Base-by-base conservation (phyloP, 2,888 invertebrate genomes). In the Synergus japonicus region DNA sequence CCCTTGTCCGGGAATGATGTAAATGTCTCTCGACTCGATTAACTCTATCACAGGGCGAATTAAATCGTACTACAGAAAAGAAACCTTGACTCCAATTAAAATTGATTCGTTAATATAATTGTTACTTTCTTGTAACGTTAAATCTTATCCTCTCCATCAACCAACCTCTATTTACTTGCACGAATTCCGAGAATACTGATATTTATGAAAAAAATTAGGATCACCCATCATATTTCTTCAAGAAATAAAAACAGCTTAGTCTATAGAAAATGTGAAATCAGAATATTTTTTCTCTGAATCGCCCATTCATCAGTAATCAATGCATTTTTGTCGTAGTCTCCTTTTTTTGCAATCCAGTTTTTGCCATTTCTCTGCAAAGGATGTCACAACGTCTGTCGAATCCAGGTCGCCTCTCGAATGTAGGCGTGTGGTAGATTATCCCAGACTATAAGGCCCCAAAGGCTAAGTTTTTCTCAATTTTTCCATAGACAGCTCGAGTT, bases 331-430 rank as follows among this genome's bases (percentile, higher is more conserved):
- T 73, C 49, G 73, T 0, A 37, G 29, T 22, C n/a, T 49, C 41
- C n/a, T 29, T 54, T 73, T 54, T 73, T 8, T 46, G 54, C 73
- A 54, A 81, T 84, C 85, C 83, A 84, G 81, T 87, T 88, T 84
- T 86, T 84, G 83, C 84, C 83, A 76, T 77, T 76, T 65, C 77
- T 78, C 76, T 67, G 77, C 79, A 83, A 88, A 88, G 84, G 84
- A 83, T 81, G 84, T 81, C 84, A 82, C 79, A 81, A 73, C 79
- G 79, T 85, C 73, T 73, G 82, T 82, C 83, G 84, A 86, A 88
- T 87, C 76, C 87, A 88, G 86, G 87, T 85, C 86, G 29, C n/a
- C 49, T 67, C 54, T 41, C 41, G 54, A 54, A 29, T 29, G 54
- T 73, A 41, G 54, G 37, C 37, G 54, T 73, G n/a, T 3, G 73